These are phyloP conservation scores for Scolanthus callimorphus DNA, from an alignment of 92 coral and sea anemone species.

Conservation along the genomic window DNA sequence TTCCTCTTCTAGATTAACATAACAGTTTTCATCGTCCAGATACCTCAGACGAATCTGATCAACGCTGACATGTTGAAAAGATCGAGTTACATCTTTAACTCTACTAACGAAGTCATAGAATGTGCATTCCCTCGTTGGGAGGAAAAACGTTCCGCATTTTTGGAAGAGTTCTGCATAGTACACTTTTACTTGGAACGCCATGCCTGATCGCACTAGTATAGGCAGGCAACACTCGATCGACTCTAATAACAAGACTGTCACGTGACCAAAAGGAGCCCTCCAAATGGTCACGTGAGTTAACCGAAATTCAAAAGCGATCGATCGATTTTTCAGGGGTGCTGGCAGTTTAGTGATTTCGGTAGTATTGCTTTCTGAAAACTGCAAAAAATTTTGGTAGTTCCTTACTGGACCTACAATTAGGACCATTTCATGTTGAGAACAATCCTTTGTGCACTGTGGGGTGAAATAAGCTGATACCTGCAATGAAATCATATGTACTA, in stretches of 20 bases:
- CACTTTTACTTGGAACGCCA: not conserved
- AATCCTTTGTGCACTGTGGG: too few relatives aligned
- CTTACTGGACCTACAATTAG: too few relatives aligned
- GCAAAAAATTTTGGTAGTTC: too few relatives aligned
- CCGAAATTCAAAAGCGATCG: not conserved
- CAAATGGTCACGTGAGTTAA: not conserved
- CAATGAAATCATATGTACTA: too few relatives aligned
- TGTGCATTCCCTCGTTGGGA: not conserved
- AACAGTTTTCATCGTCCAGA: not conserved
- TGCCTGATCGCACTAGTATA: not conserved
- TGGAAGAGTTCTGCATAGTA: not conserved
- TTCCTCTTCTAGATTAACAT: not conserved
- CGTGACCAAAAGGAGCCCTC: not conserved
- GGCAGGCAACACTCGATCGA: not conserved
- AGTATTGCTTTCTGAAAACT: not conserved
- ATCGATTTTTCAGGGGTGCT: slow-evolving; percentile 7
- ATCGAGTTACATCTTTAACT: not conserved
- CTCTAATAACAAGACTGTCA: too few relatives aligned
- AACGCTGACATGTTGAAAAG: not conserved
- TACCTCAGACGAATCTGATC: not conserved
- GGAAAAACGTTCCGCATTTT: not conserved
- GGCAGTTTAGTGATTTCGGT: slow-evolving; percentile 8
- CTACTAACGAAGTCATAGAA: not conserved
- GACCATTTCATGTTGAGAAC: too few relatives aligned
- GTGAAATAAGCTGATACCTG: too few relatives aligned